Conservation (phyloP, 1,140 invertebrate species). For the Bombus superbus region DNA sequence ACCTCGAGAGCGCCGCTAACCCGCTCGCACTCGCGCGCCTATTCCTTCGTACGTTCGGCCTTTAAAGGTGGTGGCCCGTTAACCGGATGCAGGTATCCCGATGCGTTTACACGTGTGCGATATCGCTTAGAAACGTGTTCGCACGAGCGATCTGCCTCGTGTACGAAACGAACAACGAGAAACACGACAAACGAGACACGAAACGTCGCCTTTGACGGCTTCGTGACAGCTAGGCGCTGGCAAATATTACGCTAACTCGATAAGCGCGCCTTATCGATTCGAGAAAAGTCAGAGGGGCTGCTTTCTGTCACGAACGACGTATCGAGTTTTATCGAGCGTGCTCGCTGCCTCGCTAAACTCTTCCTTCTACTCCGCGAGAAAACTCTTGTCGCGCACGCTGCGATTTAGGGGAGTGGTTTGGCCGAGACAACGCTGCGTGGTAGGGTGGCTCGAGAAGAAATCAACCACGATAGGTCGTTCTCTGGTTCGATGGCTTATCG, state of each 20-base stretch:
- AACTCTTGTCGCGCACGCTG: neutral
- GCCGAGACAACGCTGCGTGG: neutral
- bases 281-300: neutral
- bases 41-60: neutral
- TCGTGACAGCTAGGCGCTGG: conserved; percentile 7
- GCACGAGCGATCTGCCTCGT: neutral
- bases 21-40: neutral
- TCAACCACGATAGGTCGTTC: neutral
- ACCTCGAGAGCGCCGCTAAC: conserved; percentile 27
- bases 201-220: conserved; percentile 25
- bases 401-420: neutral
- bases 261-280: conserved; percentile 52
- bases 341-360: too few relatives aligned
- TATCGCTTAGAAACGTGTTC: conserved; percentile 51
- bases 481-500: neutral
- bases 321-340: neutral
- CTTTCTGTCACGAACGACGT: neutral
- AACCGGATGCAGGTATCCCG: conserved; percentile 64
- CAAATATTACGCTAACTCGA: conserved; percentile 54
- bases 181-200: conserved; percentile 30
- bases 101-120: conserved; percentile 73
- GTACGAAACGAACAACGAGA: neutral
- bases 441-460: neutral
- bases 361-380: neutral
- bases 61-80: conserved; percentile 23